These are phyloP conservation scores for Mustelus asterias DNA, from an alignment of 2,113 vertebrate genomes.

Conservation along the genomic window DNA sequence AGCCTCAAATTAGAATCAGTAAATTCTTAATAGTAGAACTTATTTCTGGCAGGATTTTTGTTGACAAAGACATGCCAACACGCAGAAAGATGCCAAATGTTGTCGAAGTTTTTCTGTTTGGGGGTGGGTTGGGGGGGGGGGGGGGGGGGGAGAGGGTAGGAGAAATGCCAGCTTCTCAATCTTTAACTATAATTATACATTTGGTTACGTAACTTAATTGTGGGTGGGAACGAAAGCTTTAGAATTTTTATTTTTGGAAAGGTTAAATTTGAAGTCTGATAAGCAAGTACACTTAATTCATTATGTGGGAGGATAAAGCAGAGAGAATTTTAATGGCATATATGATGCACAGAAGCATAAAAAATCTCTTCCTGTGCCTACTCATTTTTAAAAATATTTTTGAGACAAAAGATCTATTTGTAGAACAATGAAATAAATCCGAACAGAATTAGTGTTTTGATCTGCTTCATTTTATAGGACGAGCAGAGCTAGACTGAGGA, in stretches of 20 bases:
- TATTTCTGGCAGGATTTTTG: not conserved
- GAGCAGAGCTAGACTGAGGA: not conserved
- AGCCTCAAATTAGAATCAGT: not conserved
- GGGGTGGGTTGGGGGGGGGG: too few species aligned
- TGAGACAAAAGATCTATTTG: not conserved
- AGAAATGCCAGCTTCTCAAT: not conserved
- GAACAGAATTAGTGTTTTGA: slow-evolving; percentile 4
- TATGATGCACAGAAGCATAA: not conserved
- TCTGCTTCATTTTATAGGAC: not conserved
- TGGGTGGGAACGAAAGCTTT: not conserved
- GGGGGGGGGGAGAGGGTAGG: not conserved
- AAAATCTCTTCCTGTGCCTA: not conserved
- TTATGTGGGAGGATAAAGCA: not conserved
- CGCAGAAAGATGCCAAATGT: not conserved
- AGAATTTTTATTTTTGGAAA: slow-evolving; percentile 9
- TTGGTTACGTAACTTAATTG: slow-evolving; percentile 8
- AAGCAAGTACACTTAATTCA: not conserved
- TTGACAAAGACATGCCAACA: not conserved
- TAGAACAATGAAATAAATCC: not conserved
- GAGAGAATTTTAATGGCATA: not conserved
- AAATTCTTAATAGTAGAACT: not conserved
- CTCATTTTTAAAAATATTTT: not conserved
- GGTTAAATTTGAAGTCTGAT: slow-evolving; percentile 10
- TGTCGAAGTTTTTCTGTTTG: not conserved
- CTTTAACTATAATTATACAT: not conserved